Evolutionary conservation across 2,113 vertebrate genomes (phyloP), one percentile per base, ranked within the genome.

Genomic region (Tympanuchus pallidicinctus): DNA sequence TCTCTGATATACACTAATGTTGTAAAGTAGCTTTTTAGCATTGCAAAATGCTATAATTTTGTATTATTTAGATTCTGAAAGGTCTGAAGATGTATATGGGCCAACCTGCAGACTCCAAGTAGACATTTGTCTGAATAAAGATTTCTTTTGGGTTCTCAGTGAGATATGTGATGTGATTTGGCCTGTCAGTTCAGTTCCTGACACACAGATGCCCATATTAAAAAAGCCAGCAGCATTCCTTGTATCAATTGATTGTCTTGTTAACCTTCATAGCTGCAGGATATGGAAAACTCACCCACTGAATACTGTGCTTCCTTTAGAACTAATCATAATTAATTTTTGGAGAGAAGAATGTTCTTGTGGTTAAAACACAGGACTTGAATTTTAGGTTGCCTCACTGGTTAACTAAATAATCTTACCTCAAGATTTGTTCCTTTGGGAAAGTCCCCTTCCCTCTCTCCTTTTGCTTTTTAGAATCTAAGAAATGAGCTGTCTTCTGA

Each of bases 1-100:
- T 89, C 70, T 95, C 71, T 76, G 92, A 66, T 60, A 92, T 30
- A 72, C 79, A 92, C 84, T 95, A 87, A 85, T 20, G 10, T 54
- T 64, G 85, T 73, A 60, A 94, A 88, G 87, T 61, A 61, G 64
- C n/a, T 97, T 96, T 96, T 74, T 95, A 91, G 64, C 67, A 82
- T 42, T 89, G 90, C 12, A 27, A 92, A 95, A 72, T 81, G 89
- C 81, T 89, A 13, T 73, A 78, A 34, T 67, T 43, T 67, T 45
- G 32, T 63, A 63, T 92, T 88, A 22, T 77, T 93, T 93, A 82
- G 50, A 45, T 54, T 92, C 34, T 45, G 34, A 40, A 48, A 88
- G 69, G 11, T 93, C 94, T 92, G 38, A 38, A 83, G 86, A 52
- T 56, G 54, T 72, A 95, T 93, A 81, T 3, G 6, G 81, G 80